Base-by-base conservation (phyloP, 2,888 invertebrate species). In the Disparrhopalites patrizii region DNA sequence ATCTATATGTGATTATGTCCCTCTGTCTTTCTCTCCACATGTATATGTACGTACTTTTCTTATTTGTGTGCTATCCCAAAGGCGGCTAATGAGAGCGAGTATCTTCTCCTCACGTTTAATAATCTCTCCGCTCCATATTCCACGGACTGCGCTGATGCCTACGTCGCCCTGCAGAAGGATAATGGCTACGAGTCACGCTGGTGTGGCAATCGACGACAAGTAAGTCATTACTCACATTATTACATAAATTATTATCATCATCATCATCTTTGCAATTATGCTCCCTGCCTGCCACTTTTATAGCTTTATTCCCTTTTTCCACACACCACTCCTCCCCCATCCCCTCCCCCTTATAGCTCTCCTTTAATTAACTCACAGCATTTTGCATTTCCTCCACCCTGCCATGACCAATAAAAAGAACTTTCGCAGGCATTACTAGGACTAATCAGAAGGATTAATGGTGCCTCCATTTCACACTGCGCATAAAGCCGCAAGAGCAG, bases 201-300 rank as follows among this genome's bases (percentile, higher is more conserved):
- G 73, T 73, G 73, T 61, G 73, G 73, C 10, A 73, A 72, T 66
- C 50, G 72, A 28, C 56, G 72, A 64, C 72, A 72, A 67, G 73
- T 50, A 43, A 60, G 25, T 51, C 20, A 27, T 27, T 27, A 15
- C n/a, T n/a, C n/a, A n/a, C n/a, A n/a, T n/a, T n/a, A n/a, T n/a
- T n/a, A n/a, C n/a, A n/a, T n/a, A n/a, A n/a, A n/a, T n/a, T n/a
- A n/a, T n/a, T n/a, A n/a, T n/a, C n/a, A n/a, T n/a, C n/a, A n/a
- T n/a, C n/a, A n/a, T n/a, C n/a, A n/a, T n/a, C n/a, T n/a, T n/a
- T n/a, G n/a, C n/a, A n/a, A n/a, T n/a, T n/a, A n/a, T n/a, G n/a
- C n/a, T n/a, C n/a, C n/a, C n/a, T n/a, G n/a, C n/a, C n/a, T 40
- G 10, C 25, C 25, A 23, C 47, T 47, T 47, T 47, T 54, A 54